Base-by-base conservation (phyloP, 2,113 vertebrate species). In the Porphyrio hochstetteri region DNA sequence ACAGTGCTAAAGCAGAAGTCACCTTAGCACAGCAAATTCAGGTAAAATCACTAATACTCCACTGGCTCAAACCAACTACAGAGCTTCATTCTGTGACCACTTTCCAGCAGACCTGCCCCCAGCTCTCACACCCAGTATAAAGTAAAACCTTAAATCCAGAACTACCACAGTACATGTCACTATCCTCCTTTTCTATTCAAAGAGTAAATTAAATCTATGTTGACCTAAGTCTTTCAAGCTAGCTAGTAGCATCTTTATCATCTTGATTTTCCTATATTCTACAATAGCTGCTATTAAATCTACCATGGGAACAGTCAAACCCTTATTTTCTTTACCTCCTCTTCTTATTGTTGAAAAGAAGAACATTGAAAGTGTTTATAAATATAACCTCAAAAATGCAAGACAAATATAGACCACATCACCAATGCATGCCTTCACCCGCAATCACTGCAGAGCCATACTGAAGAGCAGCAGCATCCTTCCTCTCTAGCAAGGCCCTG, bases 151-250 rank as follows among this genome's bases (percentile, higher is more conserved):
- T 44, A 38, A 88, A 83, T 25, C 64, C 86, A 65, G 59, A 84
- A 79, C 69, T 44, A 56, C 13, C 48, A 64, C 48, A 36, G 15
- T 44, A 67, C 18, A 1, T 31, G 40, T 31, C 79, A 50, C 55
- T 38, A 86, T 35, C 65, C 48, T 55, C 55, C 52, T 82, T 69
- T 83, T 86, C 79, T 71, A 63, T 16, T 88, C 52, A 75, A 24
- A 74, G 84, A 92, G 88, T 65, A 87, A 94, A 94, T 82, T 65
- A 93, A 59, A 63, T 75, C 56, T 77, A 95, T 90, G 59, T 31
- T 59, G 25, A 36, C 13, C 19, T 7, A 84, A 76, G 38, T 61
- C 88, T 63, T 95, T 92, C 82, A 55, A 94, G 64, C 82, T 59
- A 94, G 64, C 25, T 75, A 82, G 46, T 3, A 70, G 23, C 64